phyloP scores from a whole-genome alignment of 2,113 vertebrate genomes.

The Acrocephalus arundinaceus region DNA sequence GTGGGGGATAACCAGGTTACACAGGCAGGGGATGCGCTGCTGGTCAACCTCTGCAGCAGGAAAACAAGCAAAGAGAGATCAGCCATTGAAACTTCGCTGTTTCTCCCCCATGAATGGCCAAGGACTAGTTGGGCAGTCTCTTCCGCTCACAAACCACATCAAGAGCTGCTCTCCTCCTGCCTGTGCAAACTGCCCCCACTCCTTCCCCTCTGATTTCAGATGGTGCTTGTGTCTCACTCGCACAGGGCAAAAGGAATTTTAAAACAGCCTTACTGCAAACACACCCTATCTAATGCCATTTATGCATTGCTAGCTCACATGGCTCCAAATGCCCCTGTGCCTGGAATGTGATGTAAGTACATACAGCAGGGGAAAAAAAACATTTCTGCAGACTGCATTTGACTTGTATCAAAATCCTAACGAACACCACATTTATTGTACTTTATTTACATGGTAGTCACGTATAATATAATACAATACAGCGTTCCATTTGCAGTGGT shows the following conservation, averaged over 20 bases:
- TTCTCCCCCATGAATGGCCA: neutral
- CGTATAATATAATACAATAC: conserved; percentile 7
- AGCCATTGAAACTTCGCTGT: neutral
- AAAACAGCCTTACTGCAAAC: neutral
- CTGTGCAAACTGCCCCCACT: neutral
- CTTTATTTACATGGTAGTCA: conserved; percentile 32
- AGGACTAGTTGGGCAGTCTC: neutral
- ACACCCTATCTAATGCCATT: neutral
- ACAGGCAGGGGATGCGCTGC: neutral
- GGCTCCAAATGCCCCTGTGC: neutral
- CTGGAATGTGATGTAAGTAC: conserved; percentile 3
- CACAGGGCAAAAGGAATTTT: neutral
- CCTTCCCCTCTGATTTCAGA: neutral
- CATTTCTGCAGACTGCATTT: conserved; percentile 25
- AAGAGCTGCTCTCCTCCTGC: neutral
- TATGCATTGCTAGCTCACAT: neutral
- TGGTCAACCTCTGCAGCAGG: neutral
- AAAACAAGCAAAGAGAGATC: neutral
- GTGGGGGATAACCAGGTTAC: neutral
- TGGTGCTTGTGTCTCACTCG: neutral
- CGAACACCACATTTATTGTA: conserved; percentile 26
- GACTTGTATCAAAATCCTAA: conserved; percentile 46
- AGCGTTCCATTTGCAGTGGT: conserved; percentile 29
- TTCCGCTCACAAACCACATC: neutral
- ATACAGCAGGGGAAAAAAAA: neutral